Evolutionary conservation across 35 echinoderm and acorn worm species (phyloP), one percentile per base, ranked within the genome.

Genomic region (Chiridota heheva): DNA sequence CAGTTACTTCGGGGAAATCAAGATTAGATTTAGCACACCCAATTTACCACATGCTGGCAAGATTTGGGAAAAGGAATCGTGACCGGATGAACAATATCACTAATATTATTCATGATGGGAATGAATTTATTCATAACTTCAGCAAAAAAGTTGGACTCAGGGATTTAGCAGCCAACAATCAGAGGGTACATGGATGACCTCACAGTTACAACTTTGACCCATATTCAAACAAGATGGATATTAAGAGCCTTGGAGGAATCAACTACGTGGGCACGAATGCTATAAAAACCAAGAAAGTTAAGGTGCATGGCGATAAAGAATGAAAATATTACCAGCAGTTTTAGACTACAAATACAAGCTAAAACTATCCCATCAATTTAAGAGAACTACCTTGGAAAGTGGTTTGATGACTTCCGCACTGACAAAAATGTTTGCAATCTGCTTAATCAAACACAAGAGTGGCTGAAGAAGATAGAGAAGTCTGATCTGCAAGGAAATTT

Each of bases 401-500:
- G 48, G 48, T 53, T 13, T 53, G 48, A 53, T 53, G 48, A 53
- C 22, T 53, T 22, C 48, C 48, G 10, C 10, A 22, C 10, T n/a
- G n/a, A n/a, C n/a, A n/a, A n/a, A n/a, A 65, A 27, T 31, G 30
- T 65, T 10, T 10, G 28, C 8, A 65, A 15, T 10, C 15, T 31
- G 30, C 10, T 30, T 8, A 8, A 65, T 8, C 61, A 65, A 31
- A 27, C 61, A 18, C 10, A 65, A 65, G 30, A 65, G 29, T 65
- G 61, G 61, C 28, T 65, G 61, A 65, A 65, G 30, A 10, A 10
- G 8, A 65, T 65, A 8, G 28, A 65, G 15, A 65, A 31, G 28
- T 65, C 61, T 8, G 61, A 65, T 8, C 29, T 18, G 61, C 61
- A 10, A 65, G 61, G 61, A 65, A 65, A 65, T 65, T 65, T 27